phyloP scores from a whole-genome alignment of 2,113 vertebrate genomes.

The Enhydra lutris region DNA sequence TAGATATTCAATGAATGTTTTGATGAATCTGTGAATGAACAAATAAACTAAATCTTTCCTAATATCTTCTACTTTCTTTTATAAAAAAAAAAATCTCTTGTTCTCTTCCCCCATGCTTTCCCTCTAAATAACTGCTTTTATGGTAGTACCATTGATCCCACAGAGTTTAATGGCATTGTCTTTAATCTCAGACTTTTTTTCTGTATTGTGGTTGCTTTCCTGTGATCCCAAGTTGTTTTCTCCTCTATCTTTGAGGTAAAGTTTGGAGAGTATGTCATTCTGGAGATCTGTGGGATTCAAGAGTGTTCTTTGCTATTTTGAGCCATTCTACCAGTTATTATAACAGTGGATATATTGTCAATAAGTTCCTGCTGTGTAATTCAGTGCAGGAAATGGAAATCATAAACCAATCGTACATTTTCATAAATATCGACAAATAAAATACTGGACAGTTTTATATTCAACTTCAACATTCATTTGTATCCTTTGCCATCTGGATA shows the following conservation, averaged over 20 bases:
- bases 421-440: slow-evolving; percentile 6
- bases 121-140: not conserved
- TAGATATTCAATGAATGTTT: not conserved
- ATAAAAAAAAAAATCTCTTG: not conserved
- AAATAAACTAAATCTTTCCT: not conserved
- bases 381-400: slow-evolving; percentile 9
- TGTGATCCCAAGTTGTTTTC: not conserved
- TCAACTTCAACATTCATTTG: not conserved
- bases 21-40: not conserved
- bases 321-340: not conserved
- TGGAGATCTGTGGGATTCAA: not conserved
- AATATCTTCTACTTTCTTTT: not conserved
- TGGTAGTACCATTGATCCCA: not conserved
- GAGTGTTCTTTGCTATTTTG: not conserved
- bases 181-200: not conserved
- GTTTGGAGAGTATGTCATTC: not conserved
- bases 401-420: slow-evolving; percentile 21
- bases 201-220: not conserved
- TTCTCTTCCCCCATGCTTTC: not conserved
- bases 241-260: not conserved
- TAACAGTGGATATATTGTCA: not conserved
- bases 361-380: not conserved
- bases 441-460: not conserved
- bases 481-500: not conserved
- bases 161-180: not conserved